Percentiles rank a stretch among this genome's conserved stretches.
Evolutionary conservation across 2,888 invertebrate species (phyloP).

Genomic region (Drosophila falleni): DNA sequence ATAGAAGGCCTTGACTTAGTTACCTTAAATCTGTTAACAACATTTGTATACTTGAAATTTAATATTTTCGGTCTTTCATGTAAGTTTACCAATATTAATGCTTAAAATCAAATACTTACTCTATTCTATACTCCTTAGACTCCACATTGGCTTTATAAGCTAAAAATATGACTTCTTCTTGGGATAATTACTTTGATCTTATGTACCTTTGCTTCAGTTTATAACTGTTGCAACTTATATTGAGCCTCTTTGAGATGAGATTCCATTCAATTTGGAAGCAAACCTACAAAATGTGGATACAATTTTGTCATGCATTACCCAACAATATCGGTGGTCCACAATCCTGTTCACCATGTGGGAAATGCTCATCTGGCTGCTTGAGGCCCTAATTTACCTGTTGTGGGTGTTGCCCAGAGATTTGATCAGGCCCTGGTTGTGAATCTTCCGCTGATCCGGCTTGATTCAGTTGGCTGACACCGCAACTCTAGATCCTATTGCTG

Average conservation of each 20-base stretch:
- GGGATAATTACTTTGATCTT: background rate
- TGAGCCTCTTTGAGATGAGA: background rate
- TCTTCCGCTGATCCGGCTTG: slow-evolving; percentile 40
- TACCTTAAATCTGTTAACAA: background rate
- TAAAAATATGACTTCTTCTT: background rate
- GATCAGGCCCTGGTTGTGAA: slow-evolving; percentile 33
- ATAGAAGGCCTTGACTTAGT: background rate
- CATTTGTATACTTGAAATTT: background rate
- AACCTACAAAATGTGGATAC: slow-evolving; percentile 23
- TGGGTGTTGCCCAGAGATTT: slow-evolving; percentile 35
- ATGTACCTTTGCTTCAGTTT: background rate
- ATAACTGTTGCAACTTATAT: background rate
- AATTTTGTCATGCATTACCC: slow-evolving; percentile 9
- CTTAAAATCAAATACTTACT: background rate
- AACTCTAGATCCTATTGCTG: slow-evolving; percentile 10
- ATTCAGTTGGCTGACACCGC: slow-evolving; percentile 46
- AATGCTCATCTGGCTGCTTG: slow-evolving; percentile 25
- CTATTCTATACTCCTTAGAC: background rate
- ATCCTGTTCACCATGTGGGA: slow-evolving; percentile 7
- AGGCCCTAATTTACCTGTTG: slow-evolving; percentile 37
- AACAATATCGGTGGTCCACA: background rate
- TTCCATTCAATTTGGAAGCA: background rate
- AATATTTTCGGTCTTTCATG: background rate
- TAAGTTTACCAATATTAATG: background rate
- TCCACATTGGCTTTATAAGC: background rate